Evolutionary conservation across 2,888 invertebrate species (phyloP), one percentile per base, ranked within the genome.

Genomic region (Oscheius sp.): DNA sequence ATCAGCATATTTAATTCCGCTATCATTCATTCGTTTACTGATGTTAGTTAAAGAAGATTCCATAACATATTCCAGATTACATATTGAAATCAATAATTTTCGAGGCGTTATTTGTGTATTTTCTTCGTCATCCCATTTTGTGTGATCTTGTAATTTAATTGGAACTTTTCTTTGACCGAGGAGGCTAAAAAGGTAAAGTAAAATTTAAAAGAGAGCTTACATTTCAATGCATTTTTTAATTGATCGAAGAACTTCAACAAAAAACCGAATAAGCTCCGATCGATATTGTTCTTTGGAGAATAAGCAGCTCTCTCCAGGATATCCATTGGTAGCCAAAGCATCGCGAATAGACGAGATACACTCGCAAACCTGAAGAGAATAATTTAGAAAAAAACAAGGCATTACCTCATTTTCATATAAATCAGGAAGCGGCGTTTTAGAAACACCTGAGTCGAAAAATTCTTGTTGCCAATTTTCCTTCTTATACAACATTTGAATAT

Each of bases 391-490:
- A 18, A 23, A 55, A 55, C n/a, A n/a, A n/a, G 23, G 23, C 7
- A 69, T 6, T 56, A 85, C 85, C 80, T 87, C 85, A 58, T 84
- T 84, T 63, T 88, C 87, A 69, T 81, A 88, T 29, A 86, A 77
- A 70, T 88, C 88, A 0, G 88, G 88, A 35, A 88, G 75, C 12
- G 77, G 72, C 1, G 88, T 89, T 46, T 87, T 86, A n/a, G 83
- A 74, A 27, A 80, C 76, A 2, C 78, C 78, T 35, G 75, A 58
- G 23, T 85, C 85, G 29, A 84, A 71, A 52, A 80, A 76, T 53
- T 87, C 86, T 56, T 86, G 78, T 46, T 84, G 82, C 88, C 88
- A 88, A 59, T 79, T 86, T 68, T 88, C 88, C 58, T 84, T 82
- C 9, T 74, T 72, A 13, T 77, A 82, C 52, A 88, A 76, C 16